A percentile compares a stretch with the other conserved stretches of the same genome.
phyloP scores from a whole-genome alignment of 2,113 vertebrate genomes.

The Cichladusa arquata region DNA sequence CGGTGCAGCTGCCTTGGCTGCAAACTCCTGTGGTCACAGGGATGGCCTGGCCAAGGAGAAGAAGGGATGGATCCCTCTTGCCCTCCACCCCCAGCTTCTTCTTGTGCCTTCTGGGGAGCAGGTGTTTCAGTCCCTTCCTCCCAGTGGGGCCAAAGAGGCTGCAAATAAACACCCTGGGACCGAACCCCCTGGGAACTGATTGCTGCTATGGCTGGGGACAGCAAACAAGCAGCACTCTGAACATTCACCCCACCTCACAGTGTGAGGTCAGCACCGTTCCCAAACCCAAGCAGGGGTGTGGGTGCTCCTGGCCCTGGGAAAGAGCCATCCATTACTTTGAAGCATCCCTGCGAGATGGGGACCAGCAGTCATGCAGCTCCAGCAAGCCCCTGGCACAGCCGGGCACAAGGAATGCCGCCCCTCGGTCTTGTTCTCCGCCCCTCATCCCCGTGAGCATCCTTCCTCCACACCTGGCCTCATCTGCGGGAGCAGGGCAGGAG shows the following conservation, averaged over 20 bases:
- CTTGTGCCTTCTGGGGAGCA: background rate
- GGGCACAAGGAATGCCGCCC: background rate
- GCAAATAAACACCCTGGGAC: background rate
- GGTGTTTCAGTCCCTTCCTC: background rate
- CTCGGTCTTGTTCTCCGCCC: background rate
- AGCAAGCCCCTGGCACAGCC: rapidly evolving
- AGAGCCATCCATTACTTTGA: rapidly evolving
- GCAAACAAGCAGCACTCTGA: rapidly evolving
- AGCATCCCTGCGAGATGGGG: background rate
- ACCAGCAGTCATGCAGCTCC: background rate
- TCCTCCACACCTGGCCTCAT: background rate
- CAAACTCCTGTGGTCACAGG: rapidly evolving
- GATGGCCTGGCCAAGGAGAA: no score
- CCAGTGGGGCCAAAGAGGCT: rapidly evolving
- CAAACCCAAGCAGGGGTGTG: background rate
- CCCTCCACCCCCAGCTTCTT: rapidly evolving
- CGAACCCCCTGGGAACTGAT: background rate
- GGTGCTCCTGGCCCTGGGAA: background rate
- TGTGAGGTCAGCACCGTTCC: rapidly evolving
- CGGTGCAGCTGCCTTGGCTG: background rate
- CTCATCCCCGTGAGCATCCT: background rate
- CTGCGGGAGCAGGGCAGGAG: background rate
- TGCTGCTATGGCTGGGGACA: background rate
- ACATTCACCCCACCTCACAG: rapidly evolving
- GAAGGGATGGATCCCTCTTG: background rate